These are phyloP conservation scores for Bombus breviceps DNA, from an alignment of 1,140 invertebrate species.

Conservation along the genomic window DNA sequence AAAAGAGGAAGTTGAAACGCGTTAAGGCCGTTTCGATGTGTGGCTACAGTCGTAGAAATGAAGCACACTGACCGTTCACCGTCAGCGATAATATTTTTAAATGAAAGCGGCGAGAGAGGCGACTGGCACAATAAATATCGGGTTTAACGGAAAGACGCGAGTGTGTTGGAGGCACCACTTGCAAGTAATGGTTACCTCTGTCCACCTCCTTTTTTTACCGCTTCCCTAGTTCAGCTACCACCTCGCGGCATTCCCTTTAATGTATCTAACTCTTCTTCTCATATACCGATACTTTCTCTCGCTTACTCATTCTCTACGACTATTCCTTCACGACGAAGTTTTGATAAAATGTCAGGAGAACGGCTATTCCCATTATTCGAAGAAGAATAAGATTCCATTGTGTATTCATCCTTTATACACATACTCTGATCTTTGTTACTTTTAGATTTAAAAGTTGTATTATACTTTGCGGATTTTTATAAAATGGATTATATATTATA, in stretches of 20 bases:
- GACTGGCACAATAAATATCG: conserved; percentile 73
- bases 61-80: conserved; percentile 47
- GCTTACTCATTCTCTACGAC: background rate
- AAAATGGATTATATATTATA: background rate
- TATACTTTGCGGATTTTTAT: background rate
- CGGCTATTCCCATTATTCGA: background rate
- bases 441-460: background rate
- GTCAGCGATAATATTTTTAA: conserved; percentile 76
- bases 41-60: conserved; percentile 57
- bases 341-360: conserved; percentile 1
- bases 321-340: conserved; percentile 1
- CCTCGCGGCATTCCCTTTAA: conserved; percentile 36
- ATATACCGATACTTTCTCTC: conserved; percentile 2
- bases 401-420: background rate
- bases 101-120: conserved; percentile 64
- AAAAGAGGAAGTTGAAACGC: background rate
- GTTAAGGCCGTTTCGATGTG: conserved; percentile 7
- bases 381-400: background rate
- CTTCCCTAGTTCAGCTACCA: conserved; percentile 28
- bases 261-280: conserved; percentile 8
- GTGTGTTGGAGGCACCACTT: conserved; percentile 72
- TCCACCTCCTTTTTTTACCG: conserved; percentile 13
- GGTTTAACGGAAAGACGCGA: conserved; percentile 69
- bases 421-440: background rate
- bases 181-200: conserved; percentile 73